Evolutionary conservation across 1,140 invertebrate species (phyloP), one percentile per base, ranked within the genome.

Genomic region (Macrocentrus cingulum): DNA sequence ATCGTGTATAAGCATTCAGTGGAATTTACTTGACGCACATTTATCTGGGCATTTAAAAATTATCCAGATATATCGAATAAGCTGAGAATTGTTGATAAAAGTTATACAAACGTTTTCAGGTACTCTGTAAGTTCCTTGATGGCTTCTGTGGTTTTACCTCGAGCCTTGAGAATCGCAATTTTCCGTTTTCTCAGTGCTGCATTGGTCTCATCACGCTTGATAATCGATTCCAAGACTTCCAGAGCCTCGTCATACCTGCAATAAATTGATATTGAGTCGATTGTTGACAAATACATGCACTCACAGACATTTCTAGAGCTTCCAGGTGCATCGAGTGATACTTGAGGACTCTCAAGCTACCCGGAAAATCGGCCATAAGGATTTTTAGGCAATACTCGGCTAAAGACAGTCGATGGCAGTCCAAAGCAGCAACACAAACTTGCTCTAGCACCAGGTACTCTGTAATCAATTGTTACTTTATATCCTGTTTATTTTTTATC

Each of bases 101-200:
- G 56, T 41, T 55, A 48, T 42, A 79, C 83, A 80, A 80, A 97
- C 92, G 89, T 91, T 83, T 95, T 94, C 29, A 99, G 84, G 84
- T 99, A 99, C 63, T 98, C 93, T 50, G 90, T 91, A 9, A 99
- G 81, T 74, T 95, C 91, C 72, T 91, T 93, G 32, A 99, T 96
- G 13, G 97, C 97, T 72, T 98, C 95, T 16, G 82, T 60, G 55
- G 86, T 90, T 63, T 89, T 85, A 29, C 94, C 91, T 71, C 88
- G 87, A 0, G 93, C 88, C 79, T 97, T 97, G 15, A 94, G 81
- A 67, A 99, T 93, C 8, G 95, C 92, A 44, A 99, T 88, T 74
- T 89, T 88, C 46, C 96, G 81, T 80, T 99, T 99, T 48, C 92
- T 84, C 1, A 92, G 90, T 20, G 94, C 90, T 51, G 94, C 89